Evolutionary conservation across 2,113 vertebrate species (phyloP).

Genomic region (Phaetusa simplex): DNA sequence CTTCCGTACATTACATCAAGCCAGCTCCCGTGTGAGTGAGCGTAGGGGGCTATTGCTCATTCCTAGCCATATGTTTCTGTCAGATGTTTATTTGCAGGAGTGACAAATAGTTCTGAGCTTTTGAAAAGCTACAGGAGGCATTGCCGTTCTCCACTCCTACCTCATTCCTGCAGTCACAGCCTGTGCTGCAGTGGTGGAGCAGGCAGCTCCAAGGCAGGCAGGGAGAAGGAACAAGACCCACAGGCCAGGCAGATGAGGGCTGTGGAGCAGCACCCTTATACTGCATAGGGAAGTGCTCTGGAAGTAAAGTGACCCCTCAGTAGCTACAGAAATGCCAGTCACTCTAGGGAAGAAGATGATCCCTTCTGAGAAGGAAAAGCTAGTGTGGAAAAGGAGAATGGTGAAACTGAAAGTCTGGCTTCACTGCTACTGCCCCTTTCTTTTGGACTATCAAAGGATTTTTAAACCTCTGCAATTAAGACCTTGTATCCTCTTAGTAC

Average conservation of each 20-base stretch:
- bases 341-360: not conserved
- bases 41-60: constrained; percentile 6
- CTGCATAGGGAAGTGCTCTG: not conserved
- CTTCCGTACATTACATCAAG: not conserved
- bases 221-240: not conserved
- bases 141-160: not conserved
- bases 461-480: not conserved
- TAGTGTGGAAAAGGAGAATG: not conserved
- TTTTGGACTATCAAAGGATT: not conserved
- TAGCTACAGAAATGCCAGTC: not conserved
- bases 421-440: not conserved
- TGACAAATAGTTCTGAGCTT: not conserved
- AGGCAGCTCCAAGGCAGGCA: not conserved
- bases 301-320: not conserved
- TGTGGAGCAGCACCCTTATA: not conserved
- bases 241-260: not conserved
- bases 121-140: not conserved
- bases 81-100: not conserved
- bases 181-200: not conserved
- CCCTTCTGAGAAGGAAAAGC: not conserved
- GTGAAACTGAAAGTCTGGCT: not conserved
- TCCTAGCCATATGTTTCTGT: constrained; percentile 30
- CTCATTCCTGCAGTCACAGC: not conserved
- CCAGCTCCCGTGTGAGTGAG: not conserved
- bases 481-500: not conserved